Base-by-base conservation (phyloP, 2,888 invertebrate genomes). In the Drosophila longiperda region DNA sequence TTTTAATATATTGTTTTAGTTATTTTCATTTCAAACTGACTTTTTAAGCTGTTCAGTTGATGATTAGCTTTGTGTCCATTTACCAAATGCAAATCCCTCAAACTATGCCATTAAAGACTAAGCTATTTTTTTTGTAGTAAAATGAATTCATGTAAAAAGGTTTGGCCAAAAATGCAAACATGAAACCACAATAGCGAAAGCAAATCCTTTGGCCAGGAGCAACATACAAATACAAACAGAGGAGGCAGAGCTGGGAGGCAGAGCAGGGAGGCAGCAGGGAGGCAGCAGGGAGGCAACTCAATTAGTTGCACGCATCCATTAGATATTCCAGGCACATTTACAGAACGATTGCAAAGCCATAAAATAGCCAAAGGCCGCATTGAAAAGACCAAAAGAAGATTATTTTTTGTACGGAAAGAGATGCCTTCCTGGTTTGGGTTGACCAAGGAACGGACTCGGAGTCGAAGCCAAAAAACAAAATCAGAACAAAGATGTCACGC, bases 241-340 rank as follows among this genome's bases (percentile, higher is more conserved):
- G 29, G 29, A 29, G 29, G 29, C 29, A 29, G 29, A 15, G 6
- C 53, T 65, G 23, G 23, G 23, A 23, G 23, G 23, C 23, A 23
- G 23, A 23, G 26, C 26, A 26, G 26, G 26, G 49, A 71, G 68
- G 75, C 82, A 84, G 6, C 53, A 67, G n/a, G n/a, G n/a, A n/a
- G n/a, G 26, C 8, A 15, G 5, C 53, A 66, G 36, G 75, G 49
- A 71, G 68, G 75, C 82, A 84, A 89, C 84, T 87, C 87, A 89
- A 87, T 89, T 87, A 87, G 84, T 84, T 82, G 84, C 89, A 86
- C 80, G 87, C 86, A 83, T 82, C 87, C 89, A 89, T 89, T 89
- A 78, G 80, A 76, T 84, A 87, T 87, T 87, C 86, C 83, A 73
- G 74, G 79, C 86, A 87, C 86, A 87, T 73, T 76, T 72, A 66